Evolutionary conservation across 1,140 invertebrate species (phyloP).

Genomic region (Portunus trituberculatus): DNA sequence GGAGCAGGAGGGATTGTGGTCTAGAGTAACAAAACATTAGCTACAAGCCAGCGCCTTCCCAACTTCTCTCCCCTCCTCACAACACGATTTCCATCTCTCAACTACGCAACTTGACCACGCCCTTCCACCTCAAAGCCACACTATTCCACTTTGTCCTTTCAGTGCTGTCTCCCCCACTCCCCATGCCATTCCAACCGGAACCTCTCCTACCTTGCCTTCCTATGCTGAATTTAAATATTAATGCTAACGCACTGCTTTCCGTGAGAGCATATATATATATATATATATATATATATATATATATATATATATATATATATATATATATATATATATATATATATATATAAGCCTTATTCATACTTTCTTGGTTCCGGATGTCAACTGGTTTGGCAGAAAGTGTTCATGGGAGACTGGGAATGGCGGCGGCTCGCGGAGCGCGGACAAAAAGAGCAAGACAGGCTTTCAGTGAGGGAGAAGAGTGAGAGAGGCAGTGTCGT

Average conservation of each 20-base stretch:
- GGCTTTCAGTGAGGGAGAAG: not conserved
- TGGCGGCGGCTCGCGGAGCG: not conserved
- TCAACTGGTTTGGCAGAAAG: conserved; percentile 3
- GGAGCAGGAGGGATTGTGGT: not conserved
- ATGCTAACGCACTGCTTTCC: too few species aligned
- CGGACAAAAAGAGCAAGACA: not conserved
- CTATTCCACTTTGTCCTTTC: not conserved
- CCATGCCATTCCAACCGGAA: too few species aligned
- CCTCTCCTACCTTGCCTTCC: not conserved
- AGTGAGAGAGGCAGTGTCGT: conserved; percentile 12
- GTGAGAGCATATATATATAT: not conserved
- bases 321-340: not conserved
- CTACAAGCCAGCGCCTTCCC: not conserved
- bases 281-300: too few species aligned
- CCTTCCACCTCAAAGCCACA: not conserved
- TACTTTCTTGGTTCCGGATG: not conserved
- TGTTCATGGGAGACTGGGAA: not conserved
- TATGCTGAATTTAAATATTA: not conserved
- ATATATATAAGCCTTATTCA: not conserved
- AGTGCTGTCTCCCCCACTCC: not conserved
- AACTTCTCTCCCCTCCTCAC: not conserved
- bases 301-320: not conserved
- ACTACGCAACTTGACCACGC: not conserved
- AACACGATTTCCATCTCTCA: not conserved
- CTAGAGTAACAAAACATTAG: not conserved